Base-by-base conservation (phyloP, 2,797 vertebrate genomes). In the Atherinosoma microstoma region DNA sequence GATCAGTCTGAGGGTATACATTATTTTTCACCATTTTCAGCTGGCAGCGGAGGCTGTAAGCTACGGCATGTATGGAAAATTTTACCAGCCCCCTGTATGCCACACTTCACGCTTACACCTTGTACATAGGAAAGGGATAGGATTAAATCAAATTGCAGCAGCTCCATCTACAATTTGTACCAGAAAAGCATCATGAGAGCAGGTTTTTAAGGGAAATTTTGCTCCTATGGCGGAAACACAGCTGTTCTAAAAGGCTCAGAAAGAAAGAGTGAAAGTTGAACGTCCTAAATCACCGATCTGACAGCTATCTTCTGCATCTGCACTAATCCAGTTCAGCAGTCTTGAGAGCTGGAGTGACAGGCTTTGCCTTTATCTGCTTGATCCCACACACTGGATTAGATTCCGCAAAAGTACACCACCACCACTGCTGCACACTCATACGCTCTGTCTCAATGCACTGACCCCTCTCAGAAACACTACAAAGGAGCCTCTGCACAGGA, bases 301-400 rank as follows among this genome's bases (percentile, higher is more conserved):
- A 64, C 72, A 79, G 72, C 75, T 73, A 87, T 92, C 85, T 79
- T 51, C 73, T 68, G 67, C 47, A 84, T 88, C 86, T 76, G 67
- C 34, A 16, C 76, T 89, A 89, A 91, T 90, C 89, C 88, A 88
- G 76, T 85, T 82, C 84, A 83, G 36, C 80, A 77, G 87, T 84
- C 76, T 76, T 47, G 47, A 83, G 73, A 73, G 78, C 62, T 13
- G 71, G 64, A 72, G 79, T 76, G 87, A 87, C 67, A 89, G 84
- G 75, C 80, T 67, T 62, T 66, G 72, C 58, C 76, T 89, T 89
- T 90, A 87, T 90, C 87, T 82, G 77, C 72, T 64, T 80, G 83
- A 91, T 86, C 84, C 84, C 87, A 84, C 58, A 58, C 77, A 82
- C 80, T 80, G 87, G 91, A 92, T 90, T 87, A 90, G 71, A 82